Evolutionary conservation across 2,113 vertebrate species (phyloP).

Genomic region (Reinhardtius hippoglossoides): DNA sequence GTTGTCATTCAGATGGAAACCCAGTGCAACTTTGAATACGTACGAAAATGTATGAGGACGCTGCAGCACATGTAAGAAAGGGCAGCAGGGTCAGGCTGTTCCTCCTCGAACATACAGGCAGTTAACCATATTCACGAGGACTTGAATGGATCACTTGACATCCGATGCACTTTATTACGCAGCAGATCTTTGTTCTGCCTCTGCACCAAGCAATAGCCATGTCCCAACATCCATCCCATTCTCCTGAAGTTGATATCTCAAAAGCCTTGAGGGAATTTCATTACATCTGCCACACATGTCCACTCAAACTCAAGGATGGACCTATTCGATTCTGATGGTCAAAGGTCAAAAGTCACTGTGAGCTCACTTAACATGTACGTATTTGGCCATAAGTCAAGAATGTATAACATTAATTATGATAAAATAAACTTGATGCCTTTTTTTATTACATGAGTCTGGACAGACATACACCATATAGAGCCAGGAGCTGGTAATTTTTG

Average conservation of each 20-base stretch:
- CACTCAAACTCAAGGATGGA: background rate
- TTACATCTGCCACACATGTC: background rate
- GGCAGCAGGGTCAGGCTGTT: constrained; percentile 8
- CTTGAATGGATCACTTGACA: constrained; percentile 10
- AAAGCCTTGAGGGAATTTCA: background rate
- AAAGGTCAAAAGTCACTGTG: too few relatives aligned
- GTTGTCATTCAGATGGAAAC: constrained; percentile 39
- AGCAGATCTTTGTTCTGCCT: background rate
- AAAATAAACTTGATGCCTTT: background rate
- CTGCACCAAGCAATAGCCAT: too few relatives aligned
- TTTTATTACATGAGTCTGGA: too few relatives aligned
- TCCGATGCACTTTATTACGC: constrained; percentile 1
- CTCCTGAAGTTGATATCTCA: too few relatives aligned
- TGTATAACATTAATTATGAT: background rate
- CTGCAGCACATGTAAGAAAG: constrained; percentile 14
- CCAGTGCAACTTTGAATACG: background rate
- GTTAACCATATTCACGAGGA: background rate
- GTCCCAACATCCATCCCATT: too few relatives aligned
- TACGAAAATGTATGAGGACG: background rate
- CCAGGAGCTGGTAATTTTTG: too few relatives aligned
- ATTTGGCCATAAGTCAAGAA: too few relatives aligned
- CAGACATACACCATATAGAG: too few relatives aligned
- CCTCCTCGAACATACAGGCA: background rate
- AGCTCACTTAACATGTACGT: too few relatives aligned
- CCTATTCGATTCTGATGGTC: background rate